Percentiles rank a stretch among this genome's conserved stretches.
phyloP scores from a whole-genome alignment of 2,113 vertebrate genomes.

The Haemorhous mexicanus region DNA sequence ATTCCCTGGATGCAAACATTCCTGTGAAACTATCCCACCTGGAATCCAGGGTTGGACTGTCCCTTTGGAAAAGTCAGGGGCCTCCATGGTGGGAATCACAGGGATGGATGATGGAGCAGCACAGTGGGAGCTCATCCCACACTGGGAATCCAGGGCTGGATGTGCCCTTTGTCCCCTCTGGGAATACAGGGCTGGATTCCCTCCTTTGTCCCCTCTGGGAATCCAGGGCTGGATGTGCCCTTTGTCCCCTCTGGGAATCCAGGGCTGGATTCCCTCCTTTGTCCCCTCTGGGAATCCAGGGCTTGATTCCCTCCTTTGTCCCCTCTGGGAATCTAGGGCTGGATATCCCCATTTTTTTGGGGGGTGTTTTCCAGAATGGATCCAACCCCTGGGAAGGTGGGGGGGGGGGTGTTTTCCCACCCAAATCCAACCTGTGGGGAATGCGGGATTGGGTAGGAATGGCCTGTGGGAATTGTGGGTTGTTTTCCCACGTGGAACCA shows the following conservation, averaged over 20 bases:
- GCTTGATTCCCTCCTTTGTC: too few species aligned
- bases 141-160: neutral
- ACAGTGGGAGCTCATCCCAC: neutral
- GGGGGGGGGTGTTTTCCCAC: neutral
- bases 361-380: neutral
- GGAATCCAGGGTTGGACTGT: fast-evolving
- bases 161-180: neutral
- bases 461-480: too few species aligned
- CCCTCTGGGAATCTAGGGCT: neutral
- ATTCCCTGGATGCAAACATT: fast-evolving
- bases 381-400: neutral
- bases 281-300: neutral
- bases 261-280: too few species aligned
- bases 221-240: neutral
- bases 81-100: neutral
- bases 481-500: neutral
- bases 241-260: neutral
- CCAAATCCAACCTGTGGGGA: neutral
- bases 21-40: neutral
- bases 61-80: neutral
- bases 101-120: neutral
- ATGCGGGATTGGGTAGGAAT: too few species aligned
- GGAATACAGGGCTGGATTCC: neutral
- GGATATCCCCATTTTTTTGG: too few species aligned
- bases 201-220: neutral